Base-by-base conservation (phyloP, 2,113 vertebrate genomes). In the Odontesthes bonariensis region DNA sequence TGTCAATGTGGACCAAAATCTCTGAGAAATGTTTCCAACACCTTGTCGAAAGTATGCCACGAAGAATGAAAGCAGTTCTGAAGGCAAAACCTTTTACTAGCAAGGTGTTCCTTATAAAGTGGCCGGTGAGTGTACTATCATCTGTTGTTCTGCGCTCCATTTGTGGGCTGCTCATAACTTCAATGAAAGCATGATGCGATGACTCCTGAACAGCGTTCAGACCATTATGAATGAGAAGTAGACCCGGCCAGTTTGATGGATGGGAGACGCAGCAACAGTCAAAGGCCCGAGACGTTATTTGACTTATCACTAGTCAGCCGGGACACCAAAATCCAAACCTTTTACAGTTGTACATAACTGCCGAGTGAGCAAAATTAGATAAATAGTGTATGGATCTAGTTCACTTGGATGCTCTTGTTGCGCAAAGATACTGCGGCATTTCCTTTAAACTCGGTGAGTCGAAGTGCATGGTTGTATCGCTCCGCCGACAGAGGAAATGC, bases 361-460 rank as follows among this genome's bases (percentile, higher is more conserved):
- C 7, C 19, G 3, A 8, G 0, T 38, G 8, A 17, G 17, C 0
- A 3, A 0, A 2, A 3, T 0, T 23, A 22, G 1, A n/a, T 4
- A 2, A 52, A 32, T 11, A 46, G 11, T 12, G 8, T 9, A 9
- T 8, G 19, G 88, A 33, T 62, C 91, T 92, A 89, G 77, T 91
- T 88, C 61, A 79, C 53, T 31, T 63, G 66, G 89, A 89, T 88
- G 88, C 86, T 68, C 58, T 31, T 55, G 38, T 23, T 44, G 92
- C 92, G 91, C 74, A 92, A 79, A 84, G 84, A 93, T 91, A 93
- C 91, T 93, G 92, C 92, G 92, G 92, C 92, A 92, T 81, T 92
- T 86, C 40, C 80, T 88, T 82, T 82, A 79, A 77, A 77, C 83
- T 83, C 20, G 0, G 64, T 75, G 72, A 66, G 69, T 68, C 83